Evolutionary conservation across 2,888 invertebrate species (phyloP).

Genomic region (Liposcelis brunnea): DNA sequence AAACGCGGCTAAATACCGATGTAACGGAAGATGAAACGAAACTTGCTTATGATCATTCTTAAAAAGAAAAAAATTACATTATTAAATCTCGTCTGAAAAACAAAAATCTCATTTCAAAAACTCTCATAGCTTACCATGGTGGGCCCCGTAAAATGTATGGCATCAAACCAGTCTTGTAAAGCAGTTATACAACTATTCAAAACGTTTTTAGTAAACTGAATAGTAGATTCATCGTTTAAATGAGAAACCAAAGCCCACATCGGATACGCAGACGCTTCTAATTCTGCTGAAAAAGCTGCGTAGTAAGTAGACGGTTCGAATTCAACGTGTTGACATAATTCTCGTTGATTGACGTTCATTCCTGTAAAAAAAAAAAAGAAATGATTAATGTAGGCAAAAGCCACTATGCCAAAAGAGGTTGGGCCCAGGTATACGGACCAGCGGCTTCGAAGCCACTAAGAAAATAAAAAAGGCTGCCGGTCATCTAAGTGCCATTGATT

Average conservation of each 20-base stretch:
- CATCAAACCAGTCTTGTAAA: constrained; percentile 77
- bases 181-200: constrained; percentile 58
- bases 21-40: constrained; percentile 91
- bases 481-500: constrained; percentile 1
- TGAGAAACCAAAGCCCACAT: constrained; percentile 95
- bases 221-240: constrained; percentile 54
- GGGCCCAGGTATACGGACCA: too few species aligned
- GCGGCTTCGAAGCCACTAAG: too few species aligned
- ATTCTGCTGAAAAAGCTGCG: constrained; percentile 92
- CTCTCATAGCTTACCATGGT: constrained; percentile 37
- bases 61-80: constrained; percentile 18
- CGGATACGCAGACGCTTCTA: constrained; percentile 92
- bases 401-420: not conserved
- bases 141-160: constrained; percentile 54
- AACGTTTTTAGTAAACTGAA: constrained; percentile 53
- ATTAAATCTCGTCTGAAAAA: not conserved
- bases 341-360: constrained; percentile 92
- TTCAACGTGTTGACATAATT: constrained; percentile 81
- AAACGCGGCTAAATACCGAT: constrained; percentile 82
- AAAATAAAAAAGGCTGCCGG: too few species aligned
- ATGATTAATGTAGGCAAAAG: not conserved
- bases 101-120: not conserved
- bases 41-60: constrained; percentile 69
- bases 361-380: constrained; percentile 36
- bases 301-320: constrained; percentile 96